These are phyloP conservation scores for Pyrgus malvae DNA, from an alignment of 2,888 invertebrate species.

Conservation along the genomic window DNA sequence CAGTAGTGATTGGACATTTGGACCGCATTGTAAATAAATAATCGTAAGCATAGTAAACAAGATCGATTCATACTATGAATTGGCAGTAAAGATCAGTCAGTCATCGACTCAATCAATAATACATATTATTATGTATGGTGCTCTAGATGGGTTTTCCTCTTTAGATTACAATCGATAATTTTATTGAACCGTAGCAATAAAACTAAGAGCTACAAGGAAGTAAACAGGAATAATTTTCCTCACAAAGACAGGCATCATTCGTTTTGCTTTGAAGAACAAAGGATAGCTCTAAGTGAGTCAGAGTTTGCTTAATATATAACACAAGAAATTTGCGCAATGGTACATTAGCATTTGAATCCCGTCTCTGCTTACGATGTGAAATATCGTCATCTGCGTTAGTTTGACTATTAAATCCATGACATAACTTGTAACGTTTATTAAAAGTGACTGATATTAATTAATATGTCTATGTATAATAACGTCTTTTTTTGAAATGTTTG, in stretches of 20 bases:
- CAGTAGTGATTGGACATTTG: too few species aligned
- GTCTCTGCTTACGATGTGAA: background rate
- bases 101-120: constrained; percentile 1
- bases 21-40: too few species aligned
- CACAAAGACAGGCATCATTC: background rate
- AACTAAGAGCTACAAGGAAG: background rate
- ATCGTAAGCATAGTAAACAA: constrained; percentile 3
- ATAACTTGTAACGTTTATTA: background rate
- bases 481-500: too few species aligned
- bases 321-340: constrained; percentile 14
- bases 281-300: constrained; percentile 13
- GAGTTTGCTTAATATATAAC: constrained; percentile 11
- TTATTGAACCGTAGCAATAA: background rate
- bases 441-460: background rate
- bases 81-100: background rate
- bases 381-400: background rate
- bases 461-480: too few species aligned
- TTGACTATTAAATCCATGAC: background rate
- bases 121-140: background rate
- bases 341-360: constrained; percentile 4
- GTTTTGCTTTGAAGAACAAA: constrained; percentile 14
- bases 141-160: constrained; percentile 4
- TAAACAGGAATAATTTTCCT: background rate
- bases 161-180: constrained; percentile 2
- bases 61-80: too few species aligned